These are phyloP conservation scores for Conus canariensis DNA, from an alignment of 2,888 invertebrate genomes.

Conservation along the genomic window DNA sequence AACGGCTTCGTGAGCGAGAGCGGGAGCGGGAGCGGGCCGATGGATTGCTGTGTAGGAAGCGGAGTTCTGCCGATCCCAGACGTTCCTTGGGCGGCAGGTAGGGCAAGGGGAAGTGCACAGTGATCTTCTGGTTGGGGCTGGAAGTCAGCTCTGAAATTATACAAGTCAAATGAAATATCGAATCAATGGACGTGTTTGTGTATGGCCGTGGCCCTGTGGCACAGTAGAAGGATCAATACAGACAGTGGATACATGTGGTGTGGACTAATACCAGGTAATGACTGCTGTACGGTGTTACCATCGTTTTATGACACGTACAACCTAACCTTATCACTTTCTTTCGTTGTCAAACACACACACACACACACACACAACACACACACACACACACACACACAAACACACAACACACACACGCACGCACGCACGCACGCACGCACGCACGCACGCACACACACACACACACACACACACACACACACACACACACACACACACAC, in stretches of 20 bases:
- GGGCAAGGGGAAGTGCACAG: slow-evolving; percentile 57
- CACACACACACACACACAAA: too few species aligned
- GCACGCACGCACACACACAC: too few species aligned
- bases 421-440: not conserved
- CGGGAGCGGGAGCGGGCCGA: slow-evolving; percentile 17
- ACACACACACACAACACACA: not conserved
- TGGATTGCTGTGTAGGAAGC: slow-evolving; percentile 54
- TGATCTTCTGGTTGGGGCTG: slow-evolving; percentile 27
- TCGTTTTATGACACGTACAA: too few species aligned
- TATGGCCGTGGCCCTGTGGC: too few species aligned
- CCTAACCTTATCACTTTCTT: too few species aligned
- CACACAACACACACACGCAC: not conserved
- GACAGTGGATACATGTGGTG: too few species aligned
- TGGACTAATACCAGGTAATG: too few species aligned
- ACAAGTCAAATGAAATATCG: not conserved
- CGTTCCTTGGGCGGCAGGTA: slow-evolving; percentile 61
- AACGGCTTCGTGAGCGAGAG: slow-evolving; percentile 30
- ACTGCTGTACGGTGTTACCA: too few species aligned
- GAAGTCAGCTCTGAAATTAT: slow-evolving; percentile 39
- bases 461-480: too few species aligned
- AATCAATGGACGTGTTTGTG: too few species aligned
- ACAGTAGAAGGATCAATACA: too few species aligned
- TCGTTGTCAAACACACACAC: not conserved
- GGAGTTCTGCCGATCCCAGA: slow-evolving; percentile 64
- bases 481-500: too few species aligned